Evolutionary conservation across 2,113 vertebrate species (phyloP).

Genomic region (Oryzias melastigma): DNA sequence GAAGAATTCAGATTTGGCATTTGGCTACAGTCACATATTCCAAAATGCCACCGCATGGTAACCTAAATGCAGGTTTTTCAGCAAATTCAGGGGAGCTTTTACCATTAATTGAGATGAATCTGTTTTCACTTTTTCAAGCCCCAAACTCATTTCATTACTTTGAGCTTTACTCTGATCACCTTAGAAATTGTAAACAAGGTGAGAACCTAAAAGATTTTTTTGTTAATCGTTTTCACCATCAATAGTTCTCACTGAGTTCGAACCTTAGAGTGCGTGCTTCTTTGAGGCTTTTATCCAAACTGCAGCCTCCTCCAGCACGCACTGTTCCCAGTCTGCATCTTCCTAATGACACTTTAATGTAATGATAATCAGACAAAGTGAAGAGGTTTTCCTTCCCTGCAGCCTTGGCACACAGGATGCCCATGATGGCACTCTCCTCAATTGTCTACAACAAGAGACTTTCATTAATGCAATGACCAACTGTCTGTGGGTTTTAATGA

Average conservation of each 20-base stretch:
- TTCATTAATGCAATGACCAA: constrained; percentile 28
- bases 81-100: no score
- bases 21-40: no score
- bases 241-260: constrained; percentile 16
- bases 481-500: constrained; percentile 20
- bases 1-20: no score
- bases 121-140: not conserved
- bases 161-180: constrained; percentile 6
- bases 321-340: constrained; percentile 28
- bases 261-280: constrained; percentile 15
- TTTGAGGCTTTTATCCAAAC: constrained; percentile 10
- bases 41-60: no score
- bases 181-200: not conserved
- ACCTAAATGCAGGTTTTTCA: no score
- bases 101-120: no score
- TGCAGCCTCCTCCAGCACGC: constrained; percentile 7
- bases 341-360: constrained; percentile 40
- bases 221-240: constrained; percentile 10
- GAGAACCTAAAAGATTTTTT: constrained; percentile 1
- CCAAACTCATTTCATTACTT: not conserved
- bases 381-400: constrained; percentile 34
- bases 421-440: constrained; percentile 33
- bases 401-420: constrained; percentile 34
- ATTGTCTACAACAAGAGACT: constrained; percentile 27
- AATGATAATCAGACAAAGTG: constrained; percentile 40